These are phyloP conservation scores for Ectemnius cavifrons DNA, from an alignment of 2,888 invertebrate genomes.

Conservation along the genomic window DNA sequence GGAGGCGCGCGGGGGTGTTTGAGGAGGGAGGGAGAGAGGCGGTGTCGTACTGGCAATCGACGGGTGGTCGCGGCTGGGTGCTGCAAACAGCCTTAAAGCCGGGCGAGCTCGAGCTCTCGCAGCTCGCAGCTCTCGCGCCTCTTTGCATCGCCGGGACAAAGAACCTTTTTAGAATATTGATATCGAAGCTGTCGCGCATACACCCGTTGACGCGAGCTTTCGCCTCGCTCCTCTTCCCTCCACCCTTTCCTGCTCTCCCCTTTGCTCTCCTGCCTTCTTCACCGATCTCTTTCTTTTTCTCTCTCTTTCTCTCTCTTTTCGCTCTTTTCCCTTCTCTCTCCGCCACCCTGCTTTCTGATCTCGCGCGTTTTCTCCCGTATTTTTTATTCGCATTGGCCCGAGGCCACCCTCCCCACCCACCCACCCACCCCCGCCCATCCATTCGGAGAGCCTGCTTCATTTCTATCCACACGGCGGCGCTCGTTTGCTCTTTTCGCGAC, in stretches of 20 bases:
- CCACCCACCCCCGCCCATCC: conserved; percentile 39
- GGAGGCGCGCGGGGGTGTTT: background rate
- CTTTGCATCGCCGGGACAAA: conserved; percentile 73
- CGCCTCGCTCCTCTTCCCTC: conserved; percentile 40
- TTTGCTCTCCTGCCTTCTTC: too few relatives aligned
- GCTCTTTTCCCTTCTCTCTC: too few relatives aligned
- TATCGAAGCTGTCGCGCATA: conserved; percentile 69
- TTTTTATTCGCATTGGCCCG: conserved; percentile 48
- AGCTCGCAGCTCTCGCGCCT: conserved; percentile 54
- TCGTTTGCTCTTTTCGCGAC: conserved; percentile 31
- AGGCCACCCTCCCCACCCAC: conserved; percentile 4
- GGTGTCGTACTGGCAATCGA: conserved; percentile 8
- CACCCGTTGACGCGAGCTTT: conserved; percentile 50
- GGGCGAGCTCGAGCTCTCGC: conserved; percentile 35
- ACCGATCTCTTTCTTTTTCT: too few relatives aligned
- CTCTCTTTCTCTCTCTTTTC: conserved; percentile 28
- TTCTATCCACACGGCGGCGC: conserved; percentile 31
- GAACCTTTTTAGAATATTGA: conserved; percentile 77
- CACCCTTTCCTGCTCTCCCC: background rate
- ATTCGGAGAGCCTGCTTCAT: conserved; percentile 37
- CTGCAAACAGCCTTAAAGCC: conserved; percentile 31
- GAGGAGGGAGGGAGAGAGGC: background rate
- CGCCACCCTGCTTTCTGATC: too few relatives aligned
- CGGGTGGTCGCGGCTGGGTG: background rate
- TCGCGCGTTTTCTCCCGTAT: background rate